Percentiles rank a stretch among this genome's conserved stretches.
phyloP scores from a whole-genome alignment of 2,113 vertebrate genomes.

The Trematocara zebra region DNA sequence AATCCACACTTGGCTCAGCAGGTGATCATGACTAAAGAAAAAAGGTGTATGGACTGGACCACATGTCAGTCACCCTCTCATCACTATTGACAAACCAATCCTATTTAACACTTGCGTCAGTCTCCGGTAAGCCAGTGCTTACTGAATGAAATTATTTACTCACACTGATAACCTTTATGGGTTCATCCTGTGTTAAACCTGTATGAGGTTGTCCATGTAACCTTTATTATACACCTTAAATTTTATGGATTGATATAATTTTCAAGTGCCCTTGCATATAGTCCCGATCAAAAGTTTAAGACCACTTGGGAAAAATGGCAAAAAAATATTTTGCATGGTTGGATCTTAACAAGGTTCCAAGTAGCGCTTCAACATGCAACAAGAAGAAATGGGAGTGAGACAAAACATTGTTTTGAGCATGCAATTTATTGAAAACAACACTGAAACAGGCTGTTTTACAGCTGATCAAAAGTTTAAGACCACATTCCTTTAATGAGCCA shows the following conservation, averaged over 20 bases:
- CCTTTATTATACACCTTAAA: not conserved
- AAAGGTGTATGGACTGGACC: not conserved
- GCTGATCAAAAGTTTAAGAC: not conserved
- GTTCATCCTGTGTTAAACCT: not conserved
- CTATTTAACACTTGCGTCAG: conserved; percentile 46
- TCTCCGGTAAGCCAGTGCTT: conserved; percentile 6
- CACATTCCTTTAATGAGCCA: not conserved
- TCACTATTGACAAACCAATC: conserved; percentile 30
- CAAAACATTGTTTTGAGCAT: not conserved
- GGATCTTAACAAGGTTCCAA: not conserved
- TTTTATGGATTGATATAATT: too few species aligned
- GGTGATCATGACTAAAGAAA: not conserved
- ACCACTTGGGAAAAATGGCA: not conserved
- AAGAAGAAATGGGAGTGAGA: not conserved
- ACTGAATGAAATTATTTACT: conserved; percentile 4
- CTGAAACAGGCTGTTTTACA: not conserved
- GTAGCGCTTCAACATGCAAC: not conserved
- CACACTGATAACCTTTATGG: not conserved
- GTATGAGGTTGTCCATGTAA: not conserved
- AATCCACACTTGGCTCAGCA: not conserved
- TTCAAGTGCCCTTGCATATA: not conserved
- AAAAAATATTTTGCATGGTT: not conserved
- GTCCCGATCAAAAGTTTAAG: not conserved
- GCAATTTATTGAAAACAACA: not conserved
- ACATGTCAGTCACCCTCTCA: conserved; percentile 13